A percentile compares a stretch with the other conserved stretches of the same genome.
Conservation (phyloP, 1,140 invertebrate genomes). For the Saccostrea echinata region DNA sequence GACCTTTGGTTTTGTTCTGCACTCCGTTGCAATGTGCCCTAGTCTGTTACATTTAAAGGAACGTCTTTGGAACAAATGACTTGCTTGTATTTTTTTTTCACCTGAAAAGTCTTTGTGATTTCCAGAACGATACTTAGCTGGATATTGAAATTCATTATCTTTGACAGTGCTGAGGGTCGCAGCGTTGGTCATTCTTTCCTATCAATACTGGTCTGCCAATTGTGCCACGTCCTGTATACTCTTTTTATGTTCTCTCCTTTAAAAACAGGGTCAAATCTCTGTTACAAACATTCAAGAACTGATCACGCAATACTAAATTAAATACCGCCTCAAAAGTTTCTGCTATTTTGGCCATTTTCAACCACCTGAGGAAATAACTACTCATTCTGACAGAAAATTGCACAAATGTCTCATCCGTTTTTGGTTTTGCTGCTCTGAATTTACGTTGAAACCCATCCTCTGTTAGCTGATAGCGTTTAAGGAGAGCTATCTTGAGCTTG, state of each 20-base stretch:
- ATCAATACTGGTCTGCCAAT: too few relatives aligned
- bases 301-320: slow-evolving; percentile 49
- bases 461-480: slow-evolving; percentile 57
- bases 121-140: not conserved
- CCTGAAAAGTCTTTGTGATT: not conserved
- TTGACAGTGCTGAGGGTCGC: not conserved
- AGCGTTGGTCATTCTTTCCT: not conserved
- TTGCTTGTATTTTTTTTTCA: not conserved
- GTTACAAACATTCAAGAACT: slow-evolving; percentile 48
- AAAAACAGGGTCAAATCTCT: slow-evolving; percentile 46
- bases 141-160: not conserved
- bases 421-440: slow-evolving; percentile 44
- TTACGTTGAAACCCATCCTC: slow-evolving; percentile 57
- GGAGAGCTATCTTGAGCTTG: slow-evolving; percentile 53
- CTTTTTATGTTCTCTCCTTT: not conserved
- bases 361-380: slow-evolving; percentile 48
- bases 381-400: slow-evolving; percentile 48
- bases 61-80: not conserved
- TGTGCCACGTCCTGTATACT: not conserved
- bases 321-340: slow-evolving; percentile 37
- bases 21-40: not conserved
- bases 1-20: not conserved
- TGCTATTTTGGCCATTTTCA: slow-evolving; percentile 44
- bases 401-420: slow-evolving; percentile 55
- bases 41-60: slow-evolving; percentile 13